Evolutionary conservation across 92 coral and sea anemone species (phyloP), one percentile per base, ranked within the genome.

Genomic region (Epizoanthus illoricatus): DNA sequence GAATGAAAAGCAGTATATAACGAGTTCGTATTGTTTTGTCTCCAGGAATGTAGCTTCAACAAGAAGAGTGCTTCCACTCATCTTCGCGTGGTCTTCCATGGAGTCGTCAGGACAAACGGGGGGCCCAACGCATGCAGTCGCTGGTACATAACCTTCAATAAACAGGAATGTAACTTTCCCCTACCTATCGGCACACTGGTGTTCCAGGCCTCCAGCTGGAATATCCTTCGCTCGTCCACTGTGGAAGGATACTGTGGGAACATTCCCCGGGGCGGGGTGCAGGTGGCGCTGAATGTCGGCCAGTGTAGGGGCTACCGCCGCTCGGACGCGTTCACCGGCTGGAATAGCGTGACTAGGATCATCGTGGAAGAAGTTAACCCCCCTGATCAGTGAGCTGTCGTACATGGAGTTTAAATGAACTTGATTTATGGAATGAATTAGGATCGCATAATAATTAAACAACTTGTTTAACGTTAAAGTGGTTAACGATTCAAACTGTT

Each of bases 121-220:
- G 19, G 61, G 21, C 3, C 66, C 33, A 57, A 56, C 52, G 65
- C 45, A 21, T 83, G 86, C 49, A 70, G 71, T 5, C 80, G 81
- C 13, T 83, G 86, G 86, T 83, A 21, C 62, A 73, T 83, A 18
- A 83, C 86, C 39, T 59, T 83, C 55, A 21, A 83, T 64, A 76
- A 76, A 23, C 21, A 41, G 16, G 86, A 83, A 55, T 83, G 86
- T 10, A 40, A 7, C 0, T 43, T 58, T 16, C 86, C 86, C 18
- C 73, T 67, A 4, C 71, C 86, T 11, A 83, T 83, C 56, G 86
- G 62, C 21, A 76, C 80, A 13, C 62, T 61, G 62, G 20, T 74
- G 47, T 74, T 21, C 66, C 80, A 74, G 49, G 61, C 65, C 65
- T 74, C 43, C 39, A 33, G 54, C 65, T 33, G 76, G 70, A 73